A percentile compares a stretch with the other conserved stretches of the same genome.
Evolutionary conservation across 1,140 invertebrate species (phyloP).

Genomic region (Drosophila athabasca): DNA sequence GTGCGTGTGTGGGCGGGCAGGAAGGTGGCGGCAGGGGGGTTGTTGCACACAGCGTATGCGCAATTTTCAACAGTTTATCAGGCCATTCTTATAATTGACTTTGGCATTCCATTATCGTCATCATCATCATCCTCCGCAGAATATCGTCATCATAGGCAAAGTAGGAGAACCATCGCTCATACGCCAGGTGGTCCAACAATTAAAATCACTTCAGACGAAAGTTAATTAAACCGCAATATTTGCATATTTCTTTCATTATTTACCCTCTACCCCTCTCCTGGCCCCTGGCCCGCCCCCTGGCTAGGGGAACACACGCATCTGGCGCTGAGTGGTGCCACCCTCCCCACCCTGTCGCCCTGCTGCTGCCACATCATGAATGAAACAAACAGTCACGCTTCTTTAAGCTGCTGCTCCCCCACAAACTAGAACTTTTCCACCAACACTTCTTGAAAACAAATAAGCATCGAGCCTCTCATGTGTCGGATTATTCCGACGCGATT

Average conservation of each 20-base stretch:
- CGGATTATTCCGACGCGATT: too few relatives aligned
- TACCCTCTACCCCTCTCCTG: too few relatives aligned
- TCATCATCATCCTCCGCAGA: slow-evolving; percentile 17
- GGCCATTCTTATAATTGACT: slow-evolving; percentile 52
- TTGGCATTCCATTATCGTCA: slow-evolving; percentile 46
- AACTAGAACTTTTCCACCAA: too few relatives aligned
- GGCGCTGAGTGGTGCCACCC: slow-evolving; percentile 30
- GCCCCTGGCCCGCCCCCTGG: slow-evolving; percentile 6
- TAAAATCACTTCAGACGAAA: slow-evolving; percentile 62
- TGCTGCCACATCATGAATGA: slow-evolving; percentile 3
- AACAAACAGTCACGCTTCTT: slow-evolving; percentile 52
- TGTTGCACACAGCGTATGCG: slow-evolving; percentile 45
- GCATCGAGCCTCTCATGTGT: too few relatives aligned
- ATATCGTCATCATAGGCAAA: background rate
- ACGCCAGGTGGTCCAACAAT: slow-evolving; percentile 66
- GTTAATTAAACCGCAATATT: slow-evolving; percentile 81
- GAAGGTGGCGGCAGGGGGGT: background rate
- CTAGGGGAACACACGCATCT: slow-evolving; percentile 17
- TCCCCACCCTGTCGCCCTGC: background rate
- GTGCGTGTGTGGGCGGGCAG: background rate
- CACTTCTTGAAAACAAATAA: too few relatives aligned
- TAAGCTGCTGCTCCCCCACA: background rate
- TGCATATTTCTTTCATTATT: slow-evolving; percentile 71
- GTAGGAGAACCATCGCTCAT: slow-evolving; percentile 47
- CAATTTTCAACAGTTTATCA: slow-evolving; percentile 58